phyloP scores from a whole-genome alignment of 1,140 invertebrate species.

The Berghia stephanieae region DNA sequence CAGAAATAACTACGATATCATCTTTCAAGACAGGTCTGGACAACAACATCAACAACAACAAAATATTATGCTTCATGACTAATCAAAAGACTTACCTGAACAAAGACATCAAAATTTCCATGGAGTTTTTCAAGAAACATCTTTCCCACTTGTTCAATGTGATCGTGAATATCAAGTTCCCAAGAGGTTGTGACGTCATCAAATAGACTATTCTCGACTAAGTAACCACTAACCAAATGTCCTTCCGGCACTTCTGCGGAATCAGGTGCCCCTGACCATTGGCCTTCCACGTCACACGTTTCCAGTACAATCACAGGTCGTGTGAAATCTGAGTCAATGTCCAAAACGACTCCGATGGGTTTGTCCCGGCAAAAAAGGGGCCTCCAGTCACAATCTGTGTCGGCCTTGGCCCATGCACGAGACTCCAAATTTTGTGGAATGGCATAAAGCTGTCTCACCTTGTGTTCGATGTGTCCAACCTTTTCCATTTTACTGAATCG shows the following conservation, averaged over 20 bases:
- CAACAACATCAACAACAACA: no score
- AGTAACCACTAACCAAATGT: slow-evolving; percentile 38
- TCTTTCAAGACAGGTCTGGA: no score
- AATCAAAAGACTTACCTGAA: slow-evolving; percentile 34
- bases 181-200: slow-evolving; percentile 59
- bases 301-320: slow-evolving; percentile 56
- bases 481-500: slow-evolving; percentile 64
- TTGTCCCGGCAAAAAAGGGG: slow-evolving; percentile 53
- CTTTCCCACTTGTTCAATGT: slow-evolving; percentile 60
- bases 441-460: slow-evolving; percentile 50
- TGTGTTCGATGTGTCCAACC: slow-evolving; percentile 59
- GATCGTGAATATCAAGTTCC: slow-evolving; percentile 63
- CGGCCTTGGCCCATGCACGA: slow-evolving; percentile 57
- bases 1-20: no score
- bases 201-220: slow-evolving; percentile 58
- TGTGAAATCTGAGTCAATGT: slow-evolving; percentile 61
- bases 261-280: slow-evolving; percentile 50
- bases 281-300: slow-evolving; percentile 41
- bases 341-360: slow-evolving; percentile 52
- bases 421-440: slow-evolving; percentile 45
- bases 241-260: slow-evolving; percentile 33
- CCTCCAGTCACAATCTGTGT: slow-evolving; percentile 55
- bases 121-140: slow-evolving; percentile 57
- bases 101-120: slow-evolving; percentile 57
- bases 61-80: no score